Evolutionary conservation across 2,113 vertebrate species (phyloP).

Genomic region (Oryctolagus cuniculus): DNA sequence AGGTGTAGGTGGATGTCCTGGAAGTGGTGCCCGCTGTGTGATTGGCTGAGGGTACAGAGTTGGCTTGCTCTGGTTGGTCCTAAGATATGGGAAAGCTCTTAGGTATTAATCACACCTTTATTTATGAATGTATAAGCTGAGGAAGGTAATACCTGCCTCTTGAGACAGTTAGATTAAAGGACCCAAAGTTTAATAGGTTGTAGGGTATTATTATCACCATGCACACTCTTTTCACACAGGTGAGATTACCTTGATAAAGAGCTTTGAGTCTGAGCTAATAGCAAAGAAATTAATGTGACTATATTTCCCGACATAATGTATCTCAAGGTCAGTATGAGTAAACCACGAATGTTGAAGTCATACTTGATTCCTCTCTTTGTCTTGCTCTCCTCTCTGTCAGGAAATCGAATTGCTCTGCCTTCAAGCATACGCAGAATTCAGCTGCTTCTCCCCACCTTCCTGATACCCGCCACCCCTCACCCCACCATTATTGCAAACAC

Average conservation of each 20-base stretch:
- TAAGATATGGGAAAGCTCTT: background rate
- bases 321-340: constrained; percentile 10
- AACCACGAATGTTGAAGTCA: background rate
- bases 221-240: background rate
- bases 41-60: background rate
- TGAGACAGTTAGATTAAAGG: constrained; percentile 49
- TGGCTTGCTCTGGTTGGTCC: background rate
- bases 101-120: background rate
- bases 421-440: background rate
- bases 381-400: background rate
- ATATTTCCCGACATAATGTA: background rate
- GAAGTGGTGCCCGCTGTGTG: background rate
- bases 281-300: constrained; percentile 9
- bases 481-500: background rate
- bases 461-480: background rate
- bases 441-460: background rate
- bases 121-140: background rate
- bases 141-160: background rate
- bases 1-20: background rate
- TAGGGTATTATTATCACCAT: background rate
- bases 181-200: constrained; percentile 1
- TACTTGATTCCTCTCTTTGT: background rate
- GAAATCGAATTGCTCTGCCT: background rate
- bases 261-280: background rate
- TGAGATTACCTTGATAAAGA: background rate